A percentile compares a stretch with the other conserved stretches of the same genome.
Evolutionary conservation across 2,888 invertebrate genomes (phyloP).

Genomic region (Endotricha flammealis): DNA sequence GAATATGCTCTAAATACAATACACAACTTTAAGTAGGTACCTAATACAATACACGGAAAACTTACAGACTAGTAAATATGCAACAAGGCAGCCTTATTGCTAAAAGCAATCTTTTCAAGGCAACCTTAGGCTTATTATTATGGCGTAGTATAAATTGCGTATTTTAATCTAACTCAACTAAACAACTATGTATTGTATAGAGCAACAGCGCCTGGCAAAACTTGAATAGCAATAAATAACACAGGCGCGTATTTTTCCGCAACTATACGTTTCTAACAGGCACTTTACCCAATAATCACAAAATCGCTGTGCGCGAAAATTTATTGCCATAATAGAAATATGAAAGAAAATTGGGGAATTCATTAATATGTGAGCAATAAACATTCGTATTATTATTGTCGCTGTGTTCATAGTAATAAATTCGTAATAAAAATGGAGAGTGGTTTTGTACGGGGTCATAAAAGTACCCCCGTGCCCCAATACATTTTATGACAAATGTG

Average conservation of each 20-base stretch:
- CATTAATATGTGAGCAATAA: constrained; percentile 58
- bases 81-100: too few species aligned
- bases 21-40: too few species aligned
- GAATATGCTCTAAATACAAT: too few species aligned
- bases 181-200: too few species aligned
- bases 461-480: constrained; percentile 38
- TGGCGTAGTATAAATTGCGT: too few species aligned
- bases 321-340: constrained; percentile 19
- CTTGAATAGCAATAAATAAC: constrained; percentile 3
- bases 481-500: constrained; percentile 41
- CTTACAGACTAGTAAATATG: too few species aligned
- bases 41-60: too few species aligned
- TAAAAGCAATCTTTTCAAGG: too few species aligned
- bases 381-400: constrained; percentile 47
- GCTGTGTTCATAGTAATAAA: constrained; percentile 49
- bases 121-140: too few species aligned
- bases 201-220: constrained; percentile 6
- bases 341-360: constrained; percentile 32
- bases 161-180: too few species aligned
- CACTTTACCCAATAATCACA: too few species aligned
- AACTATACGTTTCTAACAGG: constrained; percentile 33
- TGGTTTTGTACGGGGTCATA: constrained; percentile 34
- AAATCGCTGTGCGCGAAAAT: constrained; percentile 21
- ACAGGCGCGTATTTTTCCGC: neutral
- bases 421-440: constrained; percentile 52